phyloP scores from a whole-genome alignment of 1,140 invertebrate species.

The Daktulosphaira vitifoliae region DNA sequence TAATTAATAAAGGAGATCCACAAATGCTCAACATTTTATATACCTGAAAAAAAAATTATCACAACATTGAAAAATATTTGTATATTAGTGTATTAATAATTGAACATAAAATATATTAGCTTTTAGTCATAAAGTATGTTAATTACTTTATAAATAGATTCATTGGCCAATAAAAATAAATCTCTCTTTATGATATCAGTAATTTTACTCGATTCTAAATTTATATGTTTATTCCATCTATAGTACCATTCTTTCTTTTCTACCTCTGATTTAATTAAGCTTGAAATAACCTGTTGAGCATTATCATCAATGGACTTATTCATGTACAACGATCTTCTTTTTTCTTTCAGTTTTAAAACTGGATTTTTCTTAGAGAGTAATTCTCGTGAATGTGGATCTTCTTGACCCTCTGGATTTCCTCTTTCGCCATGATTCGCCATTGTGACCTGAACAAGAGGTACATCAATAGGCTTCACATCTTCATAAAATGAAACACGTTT shows the following conservation, averaged over 20 bases:
- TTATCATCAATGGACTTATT: neutral
- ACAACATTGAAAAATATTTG: no score
- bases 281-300: neutral
- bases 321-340: neutral
- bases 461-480: neutral
- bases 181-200: conserved; percentile 3
- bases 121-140: neutral
- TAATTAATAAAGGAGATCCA: conserved; percentile 12
- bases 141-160: conserved; percentile 22
- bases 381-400: neutral
- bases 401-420: conserved; percentile 10
- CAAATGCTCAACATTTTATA: conserved; percentile 22
- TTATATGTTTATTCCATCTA: neutral
- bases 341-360: conserved; percentile 6
- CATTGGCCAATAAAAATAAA: neutral
- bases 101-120: neutral
- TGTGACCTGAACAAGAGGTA: conserved; percentile 5
- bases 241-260: neutral
- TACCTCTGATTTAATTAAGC: neutral
- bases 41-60: neutral
- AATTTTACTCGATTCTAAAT: neutral
- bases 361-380: neutral
- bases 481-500: conserved; percentile 18
- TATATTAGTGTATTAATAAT: no score
- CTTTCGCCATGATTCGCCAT: neutral